Percentiles rank a stretch among this genome's conserved stretches.
phyloP scores from a whole-genome alignment of 2,888 invertebrate species.

The Drosophila planitibia region DNA sequence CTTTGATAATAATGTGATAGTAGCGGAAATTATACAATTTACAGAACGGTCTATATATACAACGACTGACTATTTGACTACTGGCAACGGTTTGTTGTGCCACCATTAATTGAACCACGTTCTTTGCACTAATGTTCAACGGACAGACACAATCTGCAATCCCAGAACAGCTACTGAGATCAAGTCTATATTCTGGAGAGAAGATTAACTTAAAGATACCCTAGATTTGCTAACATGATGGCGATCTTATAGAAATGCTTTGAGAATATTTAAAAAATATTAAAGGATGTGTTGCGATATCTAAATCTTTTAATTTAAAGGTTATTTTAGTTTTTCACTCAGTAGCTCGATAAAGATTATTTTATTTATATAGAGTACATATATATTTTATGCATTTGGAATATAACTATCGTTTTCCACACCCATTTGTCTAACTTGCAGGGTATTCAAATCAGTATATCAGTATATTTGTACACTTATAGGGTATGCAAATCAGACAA shows the following conservation, averaged over 20 bases:
- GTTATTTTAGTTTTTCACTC: not conserved
- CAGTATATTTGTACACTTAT: not conserved
- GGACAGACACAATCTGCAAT: constrained; percentile 5
- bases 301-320: not conserved
- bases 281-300: not conserved
- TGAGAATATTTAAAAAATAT: not conserved
- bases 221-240: not conserved
- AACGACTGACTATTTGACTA: not conserved
- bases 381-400: not conserved
- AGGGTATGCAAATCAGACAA: constrained; percentile 30
- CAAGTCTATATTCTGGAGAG: not conserved
- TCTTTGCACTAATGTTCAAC: constrained; percentile 34
- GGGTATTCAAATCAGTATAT: constrained; percentile 28
- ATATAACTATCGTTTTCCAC: not conserved
- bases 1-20: constrained; percentile 50
- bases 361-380: not conserved
- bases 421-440: not conserved
- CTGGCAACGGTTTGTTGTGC: constrained; percentile 23
- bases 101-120: constrained; percentile 41
- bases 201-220: not conserved
- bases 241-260: not conserved
- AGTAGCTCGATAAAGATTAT: not conserved
- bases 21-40: constrained; percentile 67
- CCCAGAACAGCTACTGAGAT: not conserved
- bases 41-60: constrained; percentile 49